Evolutionary conservation across 2,888 invertebrate genomes (phyloP).

Genomic region (Eledona agricola): DNA sequence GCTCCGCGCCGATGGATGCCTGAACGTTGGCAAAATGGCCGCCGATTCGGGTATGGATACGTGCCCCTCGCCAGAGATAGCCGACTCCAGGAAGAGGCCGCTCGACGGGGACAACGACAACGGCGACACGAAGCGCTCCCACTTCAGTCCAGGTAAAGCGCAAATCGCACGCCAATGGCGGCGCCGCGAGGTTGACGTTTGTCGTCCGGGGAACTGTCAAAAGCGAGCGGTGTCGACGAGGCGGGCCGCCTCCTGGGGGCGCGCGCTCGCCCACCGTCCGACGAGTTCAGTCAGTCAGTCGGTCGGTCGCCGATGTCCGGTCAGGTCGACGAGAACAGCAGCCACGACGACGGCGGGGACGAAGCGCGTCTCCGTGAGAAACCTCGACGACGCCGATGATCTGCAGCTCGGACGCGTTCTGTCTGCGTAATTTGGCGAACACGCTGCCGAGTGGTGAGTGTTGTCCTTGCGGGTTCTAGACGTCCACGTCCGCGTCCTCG

Average conservation of each 20-base stretch:
- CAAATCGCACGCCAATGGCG: slow-evolving; percentile 8
- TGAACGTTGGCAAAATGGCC: slow-evolving; percentile 76
- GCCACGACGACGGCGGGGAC: slow-evolving; percentile 15
- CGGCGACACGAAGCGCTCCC: slow-evolving; percentile 88
- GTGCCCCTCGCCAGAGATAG: slow-evolving; percentile 92
- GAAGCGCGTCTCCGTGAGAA: slow-evolving; percentile 6
- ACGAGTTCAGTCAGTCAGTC: slow-evolving; percentile 3
- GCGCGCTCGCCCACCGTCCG: slow-evolving; percentile 9
- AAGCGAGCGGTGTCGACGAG: slow-evolving; percentile 21
- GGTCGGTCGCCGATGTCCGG: slow-evolving; percentile 15
- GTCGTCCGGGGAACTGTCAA: slow-evolving; percentile 23
- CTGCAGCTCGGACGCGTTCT: slow-evolving; percentile 57
- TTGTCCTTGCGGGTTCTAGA: no score
- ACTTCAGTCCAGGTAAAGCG: slow-evolving; percentile 86
- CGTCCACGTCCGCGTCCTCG: no score
- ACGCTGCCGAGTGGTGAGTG: slow-evolving; percentile 60
- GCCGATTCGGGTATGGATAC: slow-evolving; percentile 94
- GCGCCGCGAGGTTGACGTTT: slow-evolving; percentile 23
- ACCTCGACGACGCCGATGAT: slow-evolving; percentile 50
- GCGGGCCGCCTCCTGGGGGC: slow-evolving; percentile 32
- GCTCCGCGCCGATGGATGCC: slow-evolving; percentile 50
- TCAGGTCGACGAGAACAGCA: slow-evolving; percentile 8
- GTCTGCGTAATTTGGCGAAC: slow-evolving; percentile 58
- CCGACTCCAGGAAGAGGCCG: slow-evolving; percentile 89
- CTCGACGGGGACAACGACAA: slow-evolving; percentile 88